These are phyloP conservation scores for Trachymyrmex septentrionalis DNA, from an alignment of 1,140 invertebrate genomes.

Conservation along the genomic window DNA sequence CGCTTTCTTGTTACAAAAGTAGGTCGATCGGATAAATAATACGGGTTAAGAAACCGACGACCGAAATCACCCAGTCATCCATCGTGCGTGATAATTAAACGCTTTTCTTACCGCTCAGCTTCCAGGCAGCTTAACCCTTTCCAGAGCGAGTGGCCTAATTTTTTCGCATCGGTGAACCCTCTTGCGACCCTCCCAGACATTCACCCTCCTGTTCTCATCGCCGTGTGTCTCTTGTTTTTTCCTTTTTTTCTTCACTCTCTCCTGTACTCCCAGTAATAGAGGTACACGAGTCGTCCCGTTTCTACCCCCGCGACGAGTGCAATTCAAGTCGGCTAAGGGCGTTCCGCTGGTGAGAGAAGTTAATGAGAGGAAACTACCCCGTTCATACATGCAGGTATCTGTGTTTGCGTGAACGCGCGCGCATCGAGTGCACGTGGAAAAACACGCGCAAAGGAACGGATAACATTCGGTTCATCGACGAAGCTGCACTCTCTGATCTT, in stretches of 20 bases:
- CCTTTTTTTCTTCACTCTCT: neutral
- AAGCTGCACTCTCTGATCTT: conserved; percentile 18
- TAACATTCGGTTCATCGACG: conserved; percentile 6
- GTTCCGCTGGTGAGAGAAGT: conserved; percentile 66
- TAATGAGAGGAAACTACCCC: conserved; percentile 68
- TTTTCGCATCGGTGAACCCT: conserved; percentile 68
- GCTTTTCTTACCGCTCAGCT: conserved; percentile 22
- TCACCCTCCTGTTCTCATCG: conserved; percentile 14
- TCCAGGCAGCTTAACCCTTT: conserved; percentile 22
- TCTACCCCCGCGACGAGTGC: conserved; percentile 57
- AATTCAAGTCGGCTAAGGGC: conserved; percentile 70
- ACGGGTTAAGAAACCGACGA: conserved; percentile 40
- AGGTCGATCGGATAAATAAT: conserved; percentile 21
- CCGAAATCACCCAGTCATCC: conserved; percentile 27
- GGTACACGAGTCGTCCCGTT: conserved; percentile 3
- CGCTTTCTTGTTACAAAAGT: neutral
- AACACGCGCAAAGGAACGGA: conserved; percentile 26
- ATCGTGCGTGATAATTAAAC: conserved; percentile 22
- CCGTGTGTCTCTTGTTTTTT: conserved; percentile 8
- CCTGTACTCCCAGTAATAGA: neutral
- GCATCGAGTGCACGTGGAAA: conserved; percentile 14
- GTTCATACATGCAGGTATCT: neutral
- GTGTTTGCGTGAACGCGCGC: neutral
- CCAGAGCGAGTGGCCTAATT: conserved; percentile 71
- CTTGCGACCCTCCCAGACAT: conserved; percentile 59